A percentile compares a stretch with the other conserved stretches of the same genome.
These are phyloP conservation scores for Stylophora pistillata DNA, from an alignment of 64 coral and sea anemone genomes.

Conservation along the genomic window DNA sequence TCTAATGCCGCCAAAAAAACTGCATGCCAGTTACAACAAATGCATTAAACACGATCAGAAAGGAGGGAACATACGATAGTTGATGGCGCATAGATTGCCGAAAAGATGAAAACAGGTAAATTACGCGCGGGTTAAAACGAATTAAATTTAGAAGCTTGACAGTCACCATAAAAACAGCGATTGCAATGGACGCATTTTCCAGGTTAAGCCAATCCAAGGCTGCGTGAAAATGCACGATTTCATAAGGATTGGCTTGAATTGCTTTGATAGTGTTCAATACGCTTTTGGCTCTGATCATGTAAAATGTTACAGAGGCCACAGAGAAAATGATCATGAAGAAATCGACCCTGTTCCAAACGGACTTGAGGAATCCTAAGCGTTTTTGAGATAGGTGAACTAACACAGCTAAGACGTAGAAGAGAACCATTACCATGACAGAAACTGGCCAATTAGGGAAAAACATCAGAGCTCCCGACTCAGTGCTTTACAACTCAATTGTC, in stretches of 20 bases:
- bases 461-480: constrained; percentile 32
- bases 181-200: constrained; percentile 42
- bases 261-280: too few species aligned
- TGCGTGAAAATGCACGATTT: too few species aligned
- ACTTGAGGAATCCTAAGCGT: constrained; percentile 43
- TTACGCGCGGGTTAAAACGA: constrained; percentile 57
- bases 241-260: too few species aligned
- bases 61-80: constrained; percentile 25
- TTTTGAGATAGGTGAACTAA: constrained; percentile 24
- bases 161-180: constrained; percentile 64
- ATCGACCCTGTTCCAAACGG: constrained; percentile 46
- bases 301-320: too few species aligned
- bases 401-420: constrained; percentile 49
- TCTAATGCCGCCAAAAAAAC: constrained; percentile 50
- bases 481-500: constrained; percentile 56
- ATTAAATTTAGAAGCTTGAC: constrained; percentile 49
- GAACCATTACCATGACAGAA: constrained; percentile 49
- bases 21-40: constrained; percentile 43
- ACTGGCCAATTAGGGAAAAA: constrained; percentile 53
- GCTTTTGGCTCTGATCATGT: too few species aligned
- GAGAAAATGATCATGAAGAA: too few species aligned
- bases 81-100: constrained; percentile 7
- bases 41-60: constrained; percentile 42
- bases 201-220: too few species aligned
- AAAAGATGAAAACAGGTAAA: too few species aligned